These are phyloP conservation scores for Drosophila ironensis DNA, from an alignment of 1,140 invertebrate genomes.

Conservation along the genomic window DNA sequence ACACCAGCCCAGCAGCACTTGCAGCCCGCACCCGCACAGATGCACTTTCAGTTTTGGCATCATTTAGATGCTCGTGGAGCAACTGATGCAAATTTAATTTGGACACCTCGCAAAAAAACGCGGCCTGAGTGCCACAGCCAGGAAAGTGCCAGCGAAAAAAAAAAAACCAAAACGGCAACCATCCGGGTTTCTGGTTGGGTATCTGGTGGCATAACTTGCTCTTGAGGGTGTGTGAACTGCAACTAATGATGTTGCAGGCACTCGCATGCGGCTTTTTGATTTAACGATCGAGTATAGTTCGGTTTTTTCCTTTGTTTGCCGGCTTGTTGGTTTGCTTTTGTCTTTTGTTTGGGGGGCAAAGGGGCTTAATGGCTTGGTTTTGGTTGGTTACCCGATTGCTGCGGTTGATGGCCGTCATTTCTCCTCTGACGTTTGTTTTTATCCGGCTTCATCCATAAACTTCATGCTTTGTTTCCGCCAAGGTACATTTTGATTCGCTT, in stretches of 20 bases:
- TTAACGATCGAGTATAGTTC: constrained; percentile 61
- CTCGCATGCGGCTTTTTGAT: constrained; percentile 76
- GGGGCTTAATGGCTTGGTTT: constrained; percentile 60
- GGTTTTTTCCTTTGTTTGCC: constrained; percentile 25
- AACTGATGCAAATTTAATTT: constrained; percentile 80
- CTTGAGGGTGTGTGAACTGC: constrained; percentile 74
- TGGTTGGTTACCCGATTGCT: constrained; percentile 59
- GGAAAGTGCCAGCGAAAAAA: neutral
- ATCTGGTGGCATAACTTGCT: constrained; percentile 60
- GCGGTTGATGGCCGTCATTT: constrained; percentile 61
- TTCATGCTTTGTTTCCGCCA: constrained; percentile 35
- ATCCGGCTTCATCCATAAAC: constrained; percentile 38
- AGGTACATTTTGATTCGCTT: constrained; percentile 39
- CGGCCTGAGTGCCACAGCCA: constrained; percentile 12
- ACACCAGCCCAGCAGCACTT: constrained; percentile 9
- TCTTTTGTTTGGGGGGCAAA: neutral
- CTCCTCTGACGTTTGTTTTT: constrained; percentile 2
- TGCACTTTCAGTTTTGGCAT: constrained; percentile 63
- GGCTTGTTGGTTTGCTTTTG: neutral
- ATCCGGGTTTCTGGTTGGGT: too few species aligned
- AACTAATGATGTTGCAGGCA: constrained; percentile 80
- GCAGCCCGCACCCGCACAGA: constrained; percentile 12
- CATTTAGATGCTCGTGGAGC: constrained; percentile 75
- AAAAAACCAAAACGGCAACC: constrained; percentile 1
- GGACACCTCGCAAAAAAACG: constrained; percentile 70